Conservation (phyloP, 2,113 vertebrate species). For the Panthera leo region DNA sequence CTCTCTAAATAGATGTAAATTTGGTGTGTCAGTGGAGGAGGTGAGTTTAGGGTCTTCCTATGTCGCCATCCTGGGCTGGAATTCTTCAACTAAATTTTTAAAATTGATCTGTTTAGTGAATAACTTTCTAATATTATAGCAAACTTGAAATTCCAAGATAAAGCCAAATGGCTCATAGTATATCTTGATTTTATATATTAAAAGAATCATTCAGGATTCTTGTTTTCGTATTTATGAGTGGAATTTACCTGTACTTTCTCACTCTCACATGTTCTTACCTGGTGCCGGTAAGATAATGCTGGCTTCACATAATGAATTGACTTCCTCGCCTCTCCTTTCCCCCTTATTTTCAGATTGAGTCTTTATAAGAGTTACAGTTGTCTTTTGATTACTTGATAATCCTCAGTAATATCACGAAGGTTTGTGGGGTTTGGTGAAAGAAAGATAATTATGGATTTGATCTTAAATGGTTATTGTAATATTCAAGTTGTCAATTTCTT, state of each 20-base stretch:
- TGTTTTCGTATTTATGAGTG: not conserved
- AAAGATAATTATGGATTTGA: not conserved
- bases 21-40: too few species aligned
- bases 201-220: not conserved
- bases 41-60: too few species aligned
- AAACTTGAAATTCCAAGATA: not conserved
- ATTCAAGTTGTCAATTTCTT: not conserved
- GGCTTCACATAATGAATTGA: not conserved
- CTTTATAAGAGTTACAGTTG: not conserved
- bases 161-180: not conserved
- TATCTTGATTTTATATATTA: not conserved
- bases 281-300: not conserved
- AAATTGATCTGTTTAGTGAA: not conserved
- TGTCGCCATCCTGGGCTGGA: not conserved
- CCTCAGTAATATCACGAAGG: not conserved
- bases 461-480: not conserved
- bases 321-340: not conserved
- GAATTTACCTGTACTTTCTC: not conserved
- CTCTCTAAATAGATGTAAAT: too few species aligned
- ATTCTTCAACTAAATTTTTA: not conserved
- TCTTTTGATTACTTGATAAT: not conserved
- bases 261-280: not conserved
- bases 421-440: not conserved
- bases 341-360: not conserved
- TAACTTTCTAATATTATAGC: not conserved